Evolutionary conservation across 2,113 vertebrate genomes (phyloP), one percentile per base, ranked within the genome.

Genomic region (Phrynosoma platyrhinos): DNA sequence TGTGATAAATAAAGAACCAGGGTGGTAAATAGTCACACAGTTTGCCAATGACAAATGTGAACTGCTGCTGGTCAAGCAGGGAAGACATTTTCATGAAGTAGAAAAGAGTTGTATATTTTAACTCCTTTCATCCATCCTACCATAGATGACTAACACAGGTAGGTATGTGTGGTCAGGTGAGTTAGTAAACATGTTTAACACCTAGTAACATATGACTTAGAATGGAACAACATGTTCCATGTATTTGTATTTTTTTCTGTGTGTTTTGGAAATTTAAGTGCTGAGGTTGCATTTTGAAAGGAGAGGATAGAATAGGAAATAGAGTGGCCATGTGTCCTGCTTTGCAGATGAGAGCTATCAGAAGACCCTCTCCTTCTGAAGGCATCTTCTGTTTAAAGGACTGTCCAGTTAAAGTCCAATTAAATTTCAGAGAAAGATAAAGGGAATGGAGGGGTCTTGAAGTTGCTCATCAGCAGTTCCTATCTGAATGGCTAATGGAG

Each of bases 141-240:
- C 23, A 27, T 32, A 62, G 42, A 64, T 85, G 53, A 85, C 83
- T 77, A 76, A 77, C 55, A 30, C 8, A 85, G 72, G 71, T 77
- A 85, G 72, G 71, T 77, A 30, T 77, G 16, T 85, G 83, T 42
- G 72, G 83, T 76, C 83, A 62, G 55, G 55, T 64, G 55, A 85
- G 58, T 8, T 62, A 64, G 53, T 9, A 77, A 85, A 42, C 14
- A 76, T 42, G 58, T 64, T 64, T 76, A 72, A 10, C 32, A 40
- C 21, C 80, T 40, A 42, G 20, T 27, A 25, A 40, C 21, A 2
- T 7, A 32, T 66, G 55, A 42, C 66, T n/a, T 53, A 30, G 66
- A 23, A n/a, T 1, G 40, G 82, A 83, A 83, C 42, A 52, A 4
- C 14, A 71, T 53, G 42, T 71, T 71, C 66, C 25, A 21, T 83